phyloP scores from a whole-genome alignment of 2,113 vertebrate species.

The Ranitomeya imitator region DNA sequence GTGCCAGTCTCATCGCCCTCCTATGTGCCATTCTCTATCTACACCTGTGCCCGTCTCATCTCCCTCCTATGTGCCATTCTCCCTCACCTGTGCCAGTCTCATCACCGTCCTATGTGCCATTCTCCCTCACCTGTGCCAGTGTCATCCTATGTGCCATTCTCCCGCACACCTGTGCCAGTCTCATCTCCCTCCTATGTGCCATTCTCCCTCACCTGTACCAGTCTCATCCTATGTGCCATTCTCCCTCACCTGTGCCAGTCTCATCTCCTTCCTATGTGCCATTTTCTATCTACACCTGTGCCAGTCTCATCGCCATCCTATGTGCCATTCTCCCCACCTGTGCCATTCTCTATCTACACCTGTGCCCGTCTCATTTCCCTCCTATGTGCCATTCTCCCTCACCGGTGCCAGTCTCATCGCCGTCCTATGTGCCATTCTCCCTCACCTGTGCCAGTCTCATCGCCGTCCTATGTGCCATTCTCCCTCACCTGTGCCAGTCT shows the following conservation, averaged over 20 bases:
- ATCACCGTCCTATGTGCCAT: neutral
- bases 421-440: no score
- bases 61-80: no score
- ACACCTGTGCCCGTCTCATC: neutral
- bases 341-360: neutral
- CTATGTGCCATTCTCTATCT: neutral
- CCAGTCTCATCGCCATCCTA: neutral
- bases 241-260: neutral
- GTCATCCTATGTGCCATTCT: no score
- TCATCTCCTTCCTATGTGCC: neutral
- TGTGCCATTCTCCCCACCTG: neutral
- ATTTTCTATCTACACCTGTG: neutral
- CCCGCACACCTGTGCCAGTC: neutral
- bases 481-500: slow-evolving; percentile 67
- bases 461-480: slow-evolving; percentile 70
- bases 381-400: neutral
- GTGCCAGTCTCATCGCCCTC: neutral
- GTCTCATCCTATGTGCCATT: no score
- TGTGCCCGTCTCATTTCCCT: neutral
- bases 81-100: neutral
- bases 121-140: neutral
- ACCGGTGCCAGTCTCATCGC: neutral
- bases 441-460: slow-evolving; percentile 94
- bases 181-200: neutral
- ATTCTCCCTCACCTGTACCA: no score